Evolutionary conservation across 2,797 vertebrate species (phyloP).

Genomic region (Taeniopygia guttata): DNA sequence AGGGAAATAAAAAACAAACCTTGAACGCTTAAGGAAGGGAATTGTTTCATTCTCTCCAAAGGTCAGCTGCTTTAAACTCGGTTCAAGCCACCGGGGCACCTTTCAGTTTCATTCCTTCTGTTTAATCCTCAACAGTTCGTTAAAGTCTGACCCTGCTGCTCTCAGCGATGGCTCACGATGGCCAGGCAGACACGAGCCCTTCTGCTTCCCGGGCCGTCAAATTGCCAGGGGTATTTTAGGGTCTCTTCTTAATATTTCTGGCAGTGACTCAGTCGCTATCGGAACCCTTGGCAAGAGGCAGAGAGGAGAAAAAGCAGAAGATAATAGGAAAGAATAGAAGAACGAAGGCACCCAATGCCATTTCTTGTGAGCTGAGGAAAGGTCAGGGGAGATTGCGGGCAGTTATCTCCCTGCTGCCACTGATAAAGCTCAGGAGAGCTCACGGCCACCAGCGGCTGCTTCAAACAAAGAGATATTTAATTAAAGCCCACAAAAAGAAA

Average conservation of each 20-base stretch:
- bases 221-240: conserved; percentile 62
- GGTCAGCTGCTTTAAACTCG: conserved; percentile 52
- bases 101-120: conserved; percentile 43
- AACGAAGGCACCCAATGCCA: conserved; percentile 23
- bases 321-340: conserved; percentile 49
- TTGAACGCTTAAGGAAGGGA: background rate
- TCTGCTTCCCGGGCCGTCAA: conserved; percentile 61
- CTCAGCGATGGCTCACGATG: background rate
- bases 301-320: conserved; percentile 39
- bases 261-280: conserved; percentile 42
- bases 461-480: conserved; percentile 68
- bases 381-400: conserved; percentile 69
- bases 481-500: conserved; percentile 32
- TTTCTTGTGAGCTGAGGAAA: conserved; percentile 41
- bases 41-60: conserved; percentile 33
- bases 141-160: conserved; percentile 74
- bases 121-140: conserved; percentile 73
- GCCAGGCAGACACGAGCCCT: conserved; percentile 44
- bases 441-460: conserved; percentile 55
- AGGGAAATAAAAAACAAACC: background rate
- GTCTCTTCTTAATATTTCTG: conserved; percentile 45
- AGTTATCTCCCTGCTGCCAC: conserved; percentile 70
- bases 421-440: conserved; percentile 66
- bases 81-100: conserved; percentile 9
- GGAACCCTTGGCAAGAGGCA: background rate